Evolutionary conservation across 2,888 invertebrate species (phyloP).

Genomic region (Hypolimnas misippus): DNA sequence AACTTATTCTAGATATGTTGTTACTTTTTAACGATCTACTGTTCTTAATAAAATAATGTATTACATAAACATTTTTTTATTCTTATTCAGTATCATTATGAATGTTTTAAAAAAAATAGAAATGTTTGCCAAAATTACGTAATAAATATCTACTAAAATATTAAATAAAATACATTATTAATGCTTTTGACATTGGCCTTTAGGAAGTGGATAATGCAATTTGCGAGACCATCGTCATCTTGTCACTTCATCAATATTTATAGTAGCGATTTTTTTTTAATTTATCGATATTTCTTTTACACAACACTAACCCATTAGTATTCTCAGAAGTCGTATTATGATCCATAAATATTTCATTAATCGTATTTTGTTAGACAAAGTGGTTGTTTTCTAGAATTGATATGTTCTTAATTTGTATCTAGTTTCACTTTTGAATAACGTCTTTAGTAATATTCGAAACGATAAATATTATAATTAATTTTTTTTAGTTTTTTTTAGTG

Average conservation of each 20-base stretch:
- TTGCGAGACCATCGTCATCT: conserved; percentile 3
- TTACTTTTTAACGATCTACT: no score
- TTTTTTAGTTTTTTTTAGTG: neutral
- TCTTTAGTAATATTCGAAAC: neutral
- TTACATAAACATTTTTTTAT: no score
- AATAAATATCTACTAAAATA: no score
- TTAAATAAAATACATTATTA: conserved; percentile 10
- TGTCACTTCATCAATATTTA: conserved; percentile 12
- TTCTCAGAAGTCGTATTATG: neutral
- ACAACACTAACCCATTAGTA: neutral
- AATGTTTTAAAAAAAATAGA: no score
- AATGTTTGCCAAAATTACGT: no score
- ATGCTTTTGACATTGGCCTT: conserved; percentile 8
- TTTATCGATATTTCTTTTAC: neutral
- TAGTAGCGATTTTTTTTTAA: neutral
- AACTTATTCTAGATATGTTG: no score
- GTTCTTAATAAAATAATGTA: no score
- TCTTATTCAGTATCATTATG: no score
- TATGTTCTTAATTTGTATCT: conserved; percentile 1
- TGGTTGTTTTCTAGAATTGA: conserved; percentile 1
- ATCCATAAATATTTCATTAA: conserved; percentile 1
- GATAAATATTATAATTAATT: neutral
- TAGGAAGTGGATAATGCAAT: conserved; percentile 6
- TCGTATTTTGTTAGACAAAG: conserved; percentile 5
- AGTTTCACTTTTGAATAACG: conserved; percentile 12